Evolutionary conservation across 2,888 invertebrate genomes (phyloP).

Genomic region (Alloscopus bannaensis): DNA sequence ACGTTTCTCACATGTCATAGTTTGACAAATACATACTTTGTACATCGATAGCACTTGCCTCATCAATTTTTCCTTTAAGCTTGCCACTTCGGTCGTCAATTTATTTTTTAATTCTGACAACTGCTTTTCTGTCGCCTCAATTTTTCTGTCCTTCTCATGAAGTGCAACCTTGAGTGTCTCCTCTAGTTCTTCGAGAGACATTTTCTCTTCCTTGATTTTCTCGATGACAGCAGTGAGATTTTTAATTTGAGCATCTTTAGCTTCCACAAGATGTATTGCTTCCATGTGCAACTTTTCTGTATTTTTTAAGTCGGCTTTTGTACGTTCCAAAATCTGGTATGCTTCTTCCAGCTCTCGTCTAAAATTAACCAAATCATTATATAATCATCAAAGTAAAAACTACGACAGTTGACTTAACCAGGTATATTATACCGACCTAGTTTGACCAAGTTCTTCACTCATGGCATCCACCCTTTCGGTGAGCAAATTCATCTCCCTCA

Average conservation of each 20-base stretch:
- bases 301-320: slow-evolving; percentile 70
- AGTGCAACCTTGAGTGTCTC: slow-evolving; percentile 74
- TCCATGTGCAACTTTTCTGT: slow-evolving; percentile 72
- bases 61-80: slow-evolving; percentile 68
- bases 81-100: slow-evolving; percentile 66
- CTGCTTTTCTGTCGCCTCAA: slow-evolving; percentile 70
- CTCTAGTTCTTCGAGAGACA: slow-evolving; percentile 75
- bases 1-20: no score
- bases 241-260: slow-evolving; percentile 69
- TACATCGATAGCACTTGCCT: slow-evolving; percentile 42
- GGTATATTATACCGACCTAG: slow-evolving; percentile 55
- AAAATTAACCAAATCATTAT: slow-evolving; percentile 13
- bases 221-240: slow-evolving; percentile 73
- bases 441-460: slow-evolving; percentile 71
- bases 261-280: slow-evolving; percentile 70
- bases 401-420: no score
- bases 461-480: slow-evolving; percentile 70
- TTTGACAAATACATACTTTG: neutral
- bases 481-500: slow-evolving; percentile 70
- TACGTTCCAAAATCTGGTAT: slow-evolving; percentile 69
- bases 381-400: no score
- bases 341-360: slow-evolving; percentile 72
- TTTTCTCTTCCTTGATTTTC: slow-evolving; percentile 74
- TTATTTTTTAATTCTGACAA: slow-evolving; percentile 69
- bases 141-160: slow-evolving; percentile 73